phyloP scores from a whole-genome alignment of 2,113 vertebrate genomes.

The Oostethus manadensis region DNA sequence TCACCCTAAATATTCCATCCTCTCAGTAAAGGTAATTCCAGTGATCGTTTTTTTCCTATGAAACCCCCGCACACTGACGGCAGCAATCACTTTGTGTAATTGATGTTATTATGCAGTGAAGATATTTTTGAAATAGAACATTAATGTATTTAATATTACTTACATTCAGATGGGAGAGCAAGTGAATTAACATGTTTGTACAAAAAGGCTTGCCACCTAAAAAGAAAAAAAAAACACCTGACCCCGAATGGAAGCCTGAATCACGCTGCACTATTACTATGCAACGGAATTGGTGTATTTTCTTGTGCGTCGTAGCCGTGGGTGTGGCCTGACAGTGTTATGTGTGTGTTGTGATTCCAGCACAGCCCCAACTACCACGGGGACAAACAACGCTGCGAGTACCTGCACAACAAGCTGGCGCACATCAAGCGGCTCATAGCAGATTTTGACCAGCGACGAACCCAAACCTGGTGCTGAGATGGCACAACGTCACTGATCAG shows the following conservation, averaged over 20 bases:
- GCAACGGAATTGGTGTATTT: background rate
- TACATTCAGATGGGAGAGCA: background rate
- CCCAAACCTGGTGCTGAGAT: slow-evolving; percentile 70
- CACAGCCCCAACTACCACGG: slow-evolving; percentile 80
- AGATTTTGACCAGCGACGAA: slow-evolving; percentile 79
- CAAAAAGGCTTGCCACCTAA: background rate
- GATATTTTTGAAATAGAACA: no score
- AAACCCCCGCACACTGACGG: no score
- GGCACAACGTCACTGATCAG: slow-evolving; percentile 39
- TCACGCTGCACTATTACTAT: background rate
- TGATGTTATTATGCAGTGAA: no score
- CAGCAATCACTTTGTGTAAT: no score
- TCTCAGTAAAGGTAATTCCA: background rate
- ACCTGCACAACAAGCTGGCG: slow-evolving; percentile 87
- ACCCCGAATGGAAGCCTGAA: background rate
- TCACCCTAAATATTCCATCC: background rate
- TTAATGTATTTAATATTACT: no score
- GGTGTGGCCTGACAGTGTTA: background rate
- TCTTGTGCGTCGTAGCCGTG: background rate
- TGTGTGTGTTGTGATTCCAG: slow-evolving; percentile 50
- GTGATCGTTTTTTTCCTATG: no score
- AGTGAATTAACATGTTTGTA: background rate
- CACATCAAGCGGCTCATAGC: slow-evolving; percentile 85
- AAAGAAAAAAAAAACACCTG: background rate
- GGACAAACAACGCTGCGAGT: slow-evolving; percentile 83